Conservation (phyloP, 2,888 invertebrate species). For the Iphiclides podalirius region DNA sequence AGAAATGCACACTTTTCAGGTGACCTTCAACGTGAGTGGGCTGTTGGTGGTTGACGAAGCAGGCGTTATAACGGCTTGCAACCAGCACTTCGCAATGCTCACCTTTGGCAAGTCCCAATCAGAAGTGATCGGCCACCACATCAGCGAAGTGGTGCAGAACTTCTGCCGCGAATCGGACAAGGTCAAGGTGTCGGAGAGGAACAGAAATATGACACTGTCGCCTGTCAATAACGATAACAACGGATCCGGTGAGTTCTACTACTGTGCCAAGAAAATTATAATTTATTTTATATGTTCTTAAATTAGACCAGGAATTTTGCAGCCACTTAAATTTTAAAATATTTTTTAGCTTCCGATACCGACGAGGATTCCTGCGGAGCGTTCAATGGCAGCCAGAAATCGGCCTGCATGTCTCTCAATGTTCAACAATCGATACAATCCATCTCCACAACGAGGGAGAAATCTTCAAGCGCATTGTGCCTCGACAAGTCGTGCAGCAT, state of each 20-base stretch:
- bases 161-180: conserved; percentile 81
- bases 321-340: too few species aligned
- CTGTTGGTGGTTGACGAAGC: conserved; percentile 81
- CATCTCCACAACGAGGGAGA: conserved; percentile 61
- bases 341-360: conserved; percentile 61
- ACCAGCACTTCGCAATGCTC: conserved; percentile 83
- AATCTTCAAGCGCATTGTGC: conserved; percentile 71
- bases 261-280: too few species aligned
- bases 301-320: too few species aligned
- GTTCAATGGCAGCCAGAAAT: conserved; percentile 73
- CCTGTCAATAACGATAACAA: conserved; percentile 76
- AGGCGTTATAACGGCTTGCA: conserved; percentile 83
- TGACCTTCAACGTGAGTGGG: conserved; percentile 83
- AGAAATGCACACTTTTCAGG: conserved; percentile 47
- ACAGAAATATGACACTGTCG: conserved; percentile 77
- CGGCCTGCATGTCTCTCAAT: conserved; percentile 68
- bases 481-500: conserved; percentile 72
- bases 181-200: conserved; percentile 59
- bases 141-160: conserved; percentile 80
- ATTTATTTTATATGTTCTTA: too few species aligned
- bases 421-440: conserved; percentile 61
- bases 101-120: conserved; percentile 82
- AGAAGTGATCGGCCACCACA: conserved; percentile 79
- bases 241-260: conserved; percentile 46
- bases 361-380: conserved; percentile 75